A percentile compares a stretch with the other conserved stretches of the same genome.
Conservation (phyloP, 1,140 invertebrate genomes). For the Trissolcus basalis region DNA sequence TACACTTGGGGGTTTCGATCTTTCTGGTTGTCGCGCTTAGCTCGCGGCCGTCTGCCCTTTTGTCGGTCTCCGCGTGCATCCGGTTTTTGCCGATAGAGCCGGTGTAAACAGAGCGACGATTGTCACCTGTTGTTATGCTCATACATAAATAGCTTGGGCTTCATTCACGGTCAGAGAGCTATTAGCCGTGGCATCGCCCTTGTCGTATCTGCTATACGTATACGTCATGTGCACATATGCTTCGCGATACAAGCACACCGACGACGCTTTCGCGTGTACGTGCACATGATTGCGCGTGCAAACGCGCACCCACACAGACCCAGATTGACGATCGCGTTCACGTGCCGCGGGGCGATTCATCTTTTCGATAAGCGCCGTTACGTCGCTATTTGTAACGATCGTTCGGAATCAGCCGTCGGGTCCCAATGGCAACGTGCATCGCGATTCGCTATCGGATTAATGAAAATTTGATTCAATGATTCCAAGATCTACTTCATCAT, state of each 20-base stretch:
- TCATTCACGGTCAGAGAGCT: constrained; percentile 65
- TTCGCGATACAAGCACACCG: constrained; percentile 11
- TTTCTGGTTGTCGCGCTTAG: constrained; percentile 3
- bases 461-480: no score
- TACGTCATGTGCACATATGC: constrained; percentile 38
- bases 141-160: constrained; percentile 67
- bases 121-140: constrained; percentile 70
- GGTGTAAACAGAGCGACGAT: constrained; percentile 65
- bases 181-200: constrained; percentile 58
- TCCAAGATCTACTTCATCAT: no score
- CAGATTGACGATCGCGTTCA: constrained; percentile 37
- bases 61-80: constrained; percentile 36
- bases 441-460: no score
- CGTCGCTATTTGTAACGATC: constrained; percentile 43
- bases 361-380: constrained; percentile 41
- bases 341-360: constrained; percentile 52
- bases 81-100: constrained; percentile 67
- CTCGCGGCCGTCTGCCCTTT: constrained; percentile 38
- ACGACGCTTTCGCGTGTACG: constrained; percentile 15
- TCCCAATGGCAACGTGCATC: no score
- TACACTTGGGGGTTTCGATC: no score
- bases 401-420: constrained; percentile 11
- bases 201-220: constrained; percentile 39
- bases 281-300: constrained; percentile 9
- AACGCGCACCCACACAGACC: constrained; percentile 3